Evolutionary conservation across 1,140 invertebrate genomes (phyloP).

Genomic region (Belonocnema kinseyi): DNA sequence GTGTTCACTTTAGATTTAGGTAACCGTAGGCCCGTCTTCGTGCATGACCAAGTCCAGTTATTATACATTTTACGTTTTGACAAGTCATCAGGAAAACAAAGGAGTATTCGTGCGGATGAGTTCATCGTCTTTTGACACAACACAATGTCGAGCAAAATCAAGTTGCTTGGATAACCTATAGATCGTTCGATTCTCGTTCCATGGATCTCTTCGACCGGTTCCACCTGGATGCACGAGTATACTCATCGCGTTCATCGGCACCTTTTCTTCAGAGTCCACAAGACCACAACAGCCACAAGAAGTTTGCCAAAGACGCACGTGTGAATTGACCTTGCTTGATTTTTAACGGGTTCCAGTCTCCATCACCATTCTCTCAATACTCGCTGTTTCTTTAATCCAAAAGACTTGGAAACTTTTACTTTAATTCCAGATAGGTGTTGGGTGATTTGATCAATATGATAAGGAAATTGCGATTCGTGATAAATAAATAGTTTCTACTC

Average conservation of each 20-base stretch:
- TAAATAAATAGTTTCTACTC: too few relatives aligned
- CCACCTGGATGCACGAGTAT: slow-evolving; percentile 17
- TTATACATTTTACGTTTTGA: background rate
- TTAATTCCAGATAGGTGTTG: too few relatives aligned
- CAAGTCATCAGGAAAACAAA: slow-evolving; percentile 25
- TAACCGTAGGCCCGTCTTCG: background rate
- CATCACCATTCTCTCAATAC: background rate
- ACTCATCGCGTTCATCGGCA: background rate
- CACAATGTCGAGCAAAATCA: slow-evolving; percentile 26
- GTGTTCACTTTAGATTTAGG: background rate
- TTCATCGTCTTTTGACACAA: slow-evolving; percentile 11
- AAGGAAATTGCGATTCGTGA: too few relatives aligned
- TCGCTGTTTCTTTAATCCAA: background rate
- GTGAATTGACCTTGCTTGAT: slow-evolving; percentile 16
- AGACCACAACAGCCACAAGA: slow-evolving; percentile 13
- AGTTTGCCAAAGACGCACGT: background rate
- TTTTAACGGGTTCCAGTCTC: background rate
- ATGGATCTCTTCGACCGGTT: slow-evolving; percentile 16
- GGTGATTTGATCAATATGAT: too few relatives aligned
- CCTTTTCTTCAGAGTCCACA: slow-evolving; percentile 11
- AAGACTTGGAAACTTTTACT: too few relatives aligned
- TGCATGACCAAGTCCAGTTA: background rate
- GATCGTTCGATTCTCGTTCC: slow-evolving; percentile 23
- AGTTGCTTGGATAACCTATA: slow-evolving; percentile 13
- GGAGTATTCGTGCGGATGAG: background rate